phyloP scores from a whole-genome alignment of 2,113 vertebrate species.

The Chloebia gouldiae region DNA sequence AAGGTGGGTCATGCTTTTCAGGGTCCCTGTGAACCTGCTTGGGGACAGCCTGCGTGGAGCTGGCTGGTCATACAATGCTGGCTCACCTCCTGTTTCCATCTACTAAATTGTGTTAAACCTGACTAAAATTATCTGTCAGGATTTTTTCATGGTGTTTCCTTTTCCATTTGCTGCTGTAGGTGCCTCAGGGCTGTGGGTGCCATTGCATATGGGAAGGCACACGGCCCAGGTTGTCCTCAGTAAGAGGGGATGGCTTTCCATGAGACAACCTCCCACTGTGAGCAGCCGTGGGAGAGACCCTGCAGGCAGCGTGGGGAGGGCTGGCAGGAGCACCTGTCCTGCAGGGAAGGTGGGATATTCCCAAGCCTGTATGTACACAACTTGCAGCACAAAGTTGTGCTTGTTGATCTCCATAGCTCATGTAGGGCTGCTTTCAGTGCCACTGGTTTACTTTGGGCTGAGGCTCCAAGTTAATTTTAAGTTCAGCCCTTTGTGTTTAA shows the following conservation, averaged over 20 bases:
- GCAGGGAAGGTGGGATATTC: background rate
- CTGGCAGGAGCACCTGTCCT: constrained; percentile 56
- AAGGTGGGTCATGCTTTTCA: constrained; percentile 50
- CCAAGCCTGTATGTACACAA: background rate
- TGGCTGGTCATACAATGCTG: background rate
- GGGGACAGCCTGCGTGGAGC: background rate
- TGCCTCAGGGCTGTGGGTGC: background rate
- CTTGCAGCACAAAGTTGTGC: constrained; percentile 54
- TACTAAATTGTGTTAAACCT: background rate
- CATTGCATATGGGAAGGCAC: background rate
- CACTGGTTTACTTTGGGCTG: constrained; percentile 58
- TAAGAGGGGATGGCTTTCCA: background rate
- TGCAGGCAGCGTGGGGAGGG: background rate
- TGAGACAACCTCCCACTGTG: background rate
- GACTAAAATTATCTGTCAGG: background rate
- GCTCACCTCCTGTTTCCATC: background rate
- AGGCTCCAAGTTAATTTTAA: constrained; percentile 16
- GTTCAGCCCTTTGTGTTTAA: constrained; percentile 36
- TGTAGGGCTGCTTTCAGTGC: constrained; percentile 40
- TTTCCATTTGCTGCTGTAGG: background rate
- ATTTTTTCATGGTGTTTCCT: background rate
- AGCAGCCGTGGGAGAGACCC: background rate
- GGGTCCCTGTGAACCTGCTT: background rate
- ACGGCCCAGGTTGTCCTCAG: background rate
- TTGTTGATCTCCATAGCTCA: constrained; percentile 30